These are phyloP conservation scores for Podarcis cretensis DNA, from an alignment of 2,113 vertebrate species.

Conservation along the genomic window DNA sequence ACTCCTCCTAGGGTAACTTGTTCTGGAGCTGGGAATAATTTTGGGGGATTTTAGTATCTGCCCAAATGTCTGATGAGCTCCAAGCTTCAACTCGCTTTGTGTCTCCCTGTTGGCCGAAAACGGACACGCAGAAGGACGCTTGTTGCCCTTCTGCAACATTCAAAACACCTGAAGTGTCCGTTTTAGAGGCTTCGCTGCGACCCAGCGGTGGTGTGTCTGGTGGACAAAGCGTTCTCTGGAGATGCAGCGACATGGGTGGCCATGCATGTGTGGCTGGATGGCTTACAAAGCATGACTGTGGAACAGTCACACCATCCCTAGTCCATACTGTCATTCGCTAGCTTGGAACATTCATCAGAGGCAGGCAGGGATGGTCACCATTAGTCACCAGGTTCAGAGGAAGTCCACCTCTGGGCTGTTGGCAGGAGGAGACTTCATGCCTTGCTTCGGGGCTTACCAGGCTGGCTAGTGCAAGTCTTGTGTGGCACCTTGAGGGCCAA, in stretches of 20 bases:
- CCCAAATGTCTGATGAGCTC: background rate
- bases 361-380: background rate
- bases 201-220: too few species aligned
- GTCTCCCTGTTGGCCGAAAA: background rate
- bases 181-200: background rate
- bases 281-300: background rate
- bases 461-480: too few species aligned
- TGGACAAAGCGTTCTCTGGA: too few species aligned
- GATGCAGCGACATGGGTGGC: background rate
- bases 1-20: background rate
- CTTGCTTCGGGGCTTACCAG: too few species aligned
- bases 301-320: background rate
- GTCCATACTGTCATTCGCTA: background rate
- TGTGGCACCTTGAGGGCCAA: too few species aligned
- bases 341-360: background rate
- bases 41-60: too few species aligned
- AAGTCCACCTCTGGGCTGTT: background rate
- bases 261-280: background rate
- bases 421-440: background rate
- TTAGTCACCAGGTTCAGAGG: background rate
- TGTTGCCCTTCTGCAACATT: background rate
- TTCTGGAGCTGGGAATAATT: background rate
- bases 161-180: background rate
- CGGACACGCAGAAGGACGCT: background rate
- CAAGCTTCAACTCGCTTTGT: background rate